Base-by-base conservation (phyloP, 2,888 invertebrate species). In the Tetranychus piercei region DNA sequence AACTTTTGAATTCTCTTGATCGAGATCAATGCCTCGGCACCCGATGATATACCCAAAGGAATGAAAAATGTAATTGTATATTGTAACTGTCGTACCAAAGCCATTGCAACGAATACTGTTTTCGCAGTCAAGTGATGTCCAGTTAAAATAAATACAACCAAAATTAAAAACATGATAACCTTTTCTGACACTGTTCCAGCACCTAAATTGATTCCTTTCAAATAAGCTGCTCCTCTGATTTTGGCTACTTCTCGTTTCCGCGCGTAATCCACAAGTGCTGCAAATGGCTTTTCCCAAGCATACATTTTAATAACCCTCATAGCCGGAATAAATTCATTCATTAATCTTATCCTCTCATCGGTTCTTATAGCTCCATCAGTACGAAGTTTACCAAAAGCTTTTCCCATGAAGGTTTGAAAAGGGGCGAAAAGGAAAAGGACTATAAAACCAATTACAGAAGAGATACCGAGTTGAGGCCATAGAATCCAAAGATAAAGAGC, bases 241-340 rank as follows among this genome's bases (percentile, higher is more conserved):
- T 87, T 85, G 77, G 85, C 84, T 20, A 91, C 87, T 84, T 92
- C 91, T 76, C 85, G 81, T 8, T 87, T 87, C 80, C 94, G 84
- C 1, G 90, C 88, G 74, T 87, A 82, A 8, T 87, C 87, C 4
- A 94, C 89, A n/a, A 93, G 86, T 77, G 88, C 86, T 76, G 90
- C 88, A 81, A 95, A 94, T 0, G 93, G 90, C 79, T 88, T 89
- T 82, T 95, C 95, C 86, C 94, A 95, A 6, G 93, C 90, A 81
- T 94, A 94, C 93, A 94, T 94, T 85, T 95, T 95, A 78, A 95
- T 91, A 3, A 94, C 91, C 84, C 92, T 89, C 83, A 96, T 93
- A 73, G 94, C 95, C 76, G 87, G 87, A 77, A 96, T 89, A 79
- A 96, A 89, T 86, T 96, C 95, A 81, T 90, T 92, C 93, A 96